Percentiles rank a stretch among this genome's conserved stretches.
Evolutionary conservation across 2,888 invertebrate genomes (phyloP).

Genomic region (Omphaloscelis lunosa): DNA sequence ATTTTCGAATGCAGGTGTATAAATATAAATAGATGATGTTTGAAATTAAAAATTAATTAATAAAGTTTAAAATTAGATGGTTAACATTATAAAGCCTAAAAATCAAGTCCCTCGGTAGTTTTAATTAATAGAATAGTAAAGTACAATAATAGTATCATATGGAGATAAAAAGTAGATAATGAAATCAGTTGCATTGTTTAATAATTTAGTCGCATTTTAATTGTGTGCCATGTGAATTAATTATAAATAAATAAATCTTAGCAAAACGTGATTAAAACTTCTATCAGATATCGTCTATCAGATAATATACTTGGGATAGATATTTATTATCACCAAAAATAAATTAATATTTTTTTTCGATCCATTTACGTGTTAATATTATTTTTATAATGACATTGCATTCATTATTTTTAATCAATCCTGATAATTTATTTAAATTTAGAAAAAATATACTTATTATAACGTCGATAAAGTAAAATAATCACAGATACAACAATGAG

Average conservation of each 20-base stretch:
- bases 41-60: neutral
- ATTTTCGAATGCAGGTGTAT: neutral
- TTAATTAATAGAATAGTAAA: neutral
- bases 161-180: neutral
- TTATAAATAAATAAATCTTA: neutral
- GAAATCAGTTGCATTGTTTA: neutral
- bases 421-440: neutral
- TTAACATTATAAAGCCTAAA: neutral
- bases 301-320: neutral
- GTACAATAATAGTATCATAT: neutral
- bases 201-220: neutral
- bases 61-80: neutral
- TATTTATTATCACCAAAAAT: neutral
- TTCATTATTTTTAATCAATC: neutral
- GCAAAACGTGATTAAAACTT: neutral
- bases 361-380: neutral
- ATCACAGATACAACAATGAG: slow-evolving; percentile 3
- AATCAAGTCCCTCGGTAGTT: neutral
- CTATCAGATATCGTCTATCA: neutral
- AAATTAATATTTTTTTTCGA: neutral
- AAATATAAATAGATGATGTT: neutral
- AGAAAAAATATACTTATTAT: neutral
- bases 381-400: too few relatives aligned
- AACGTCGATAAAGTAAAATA: neutral
- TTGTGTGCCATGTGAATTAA: neutral